Evolutionary conservation across 2,113 vertebrate genomes (phyloP).

Genomic region (Phoenicopterus ruber): DNA sequence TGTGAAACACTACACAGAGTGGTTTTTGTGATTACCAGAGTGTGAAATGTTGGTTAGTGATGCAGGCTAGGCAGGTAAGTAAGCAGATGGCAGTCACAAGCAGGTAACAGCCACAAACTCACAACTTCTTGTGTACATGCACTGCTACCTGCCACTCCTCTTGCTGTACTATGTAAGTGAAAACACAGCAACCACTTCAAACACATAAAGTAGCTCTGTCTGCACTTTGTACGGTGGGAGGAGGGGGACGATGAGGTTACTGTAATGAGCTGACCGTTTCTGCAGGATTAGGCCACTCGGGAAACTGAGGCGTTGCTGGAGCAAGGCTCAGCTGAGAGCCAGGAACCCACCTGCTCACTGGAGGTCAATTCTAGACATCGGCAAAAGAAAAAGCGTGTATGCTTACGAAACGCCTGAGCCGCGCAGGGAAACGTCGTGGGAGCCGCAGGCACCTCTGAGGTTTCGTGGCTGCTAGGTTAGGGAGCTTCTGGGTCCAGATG

Average conservation of each 20-base stretch:
- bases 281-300: background rate
- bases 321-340: background rate
- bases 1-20: background rate
- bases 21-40: background rate
- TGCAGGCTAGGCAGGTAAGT: background rate
- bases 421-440: fast-evolving
- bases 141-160: background rate
- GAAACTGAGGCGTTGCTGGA: background rate
- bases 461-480: background rate
- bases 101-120: background rate
- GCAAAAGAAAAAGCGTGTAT: background rate
- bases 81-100: background rate
- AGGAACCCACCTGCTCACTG: background rate
- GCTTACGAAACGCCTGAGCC: fast-evolving
- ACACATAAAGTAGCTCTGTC: background rate
- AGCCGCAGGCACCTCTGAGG: background rate
- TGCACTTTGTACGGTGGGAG: background rate
- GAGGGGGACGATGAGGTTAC: background rate
- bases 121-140: background rate
- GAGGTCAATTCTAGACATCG: background rate
- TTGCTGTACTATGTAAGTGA: fast-evolving
- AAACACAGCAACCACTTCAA: background rate
- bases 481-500: background rate
- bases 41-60: background rate
- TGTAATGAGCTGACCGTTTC: background rate